Percentiles rank a stretch among this genome's conserved stretches.
phyloP scores from a whole-genome alignment of 35 echinoderm and acorn worm species.

The Chiridota heheva region DNA sequence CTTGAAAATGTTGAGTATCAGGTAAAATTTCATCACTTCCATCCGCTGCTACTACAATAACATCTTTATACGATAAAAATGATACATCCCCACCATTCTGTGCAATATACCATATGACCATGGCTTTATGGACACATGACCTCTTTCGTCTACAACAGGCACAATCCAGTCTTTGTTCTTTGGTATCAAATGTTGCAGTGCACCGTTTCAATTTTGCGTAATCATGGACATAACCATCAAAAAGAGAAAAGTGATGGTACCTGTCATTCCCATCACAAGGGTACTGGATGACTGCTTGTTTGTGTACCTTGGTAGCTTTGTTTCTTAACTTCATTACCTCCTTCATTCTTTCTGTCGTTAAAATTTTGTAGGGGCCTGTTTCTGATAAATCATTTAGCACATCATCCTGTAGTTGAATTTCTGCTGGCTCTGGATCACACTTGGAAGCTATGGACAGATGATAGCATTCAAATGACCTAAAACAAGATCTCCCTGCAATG shows the following conservation, averaged over 20 bases:
- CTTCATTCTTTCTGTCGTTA: neutral
- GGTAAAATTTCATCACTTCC: neutral
- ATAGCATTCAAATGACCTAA: neutral
- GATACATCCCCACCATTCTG: too few relatives aligned
- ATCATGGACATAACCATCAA: slow-evolving; percentile 23
- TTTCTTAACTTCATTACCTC: neutral
- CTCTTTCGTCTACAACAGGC: slow-evolving; percentile 3
- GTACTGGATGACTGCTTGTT: neutral
- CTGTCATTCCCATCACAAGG: neutral
- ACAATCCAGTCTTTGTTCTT: neutral
- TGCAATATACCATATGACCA: neutral
- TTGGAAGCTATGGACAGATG: neutral
- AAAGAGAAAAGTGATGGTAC: slow-evolving; percentile 18
- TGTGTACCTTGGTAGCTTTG: neutral
- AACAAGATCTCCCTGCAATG: neutral
- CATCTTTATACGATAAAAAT: too few relatives aligned
- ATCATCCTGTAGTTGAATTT: neutral
- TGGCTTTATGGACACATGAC: neutral
- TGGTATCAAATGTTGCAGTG: neutral
- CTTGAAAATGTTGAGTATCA: neutral
- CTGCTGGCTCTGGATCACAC: neutral
- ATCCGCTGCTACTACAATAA: too few relatives aligned
- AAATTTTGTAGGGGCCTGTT: neutral
- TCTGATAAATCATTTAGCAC: neutral
- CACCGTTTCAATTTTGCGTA: neutral